These are phyloP conservation scores for Corythornis cristatus DNA, from an alignment of 2,113 vertebrate genomes.

Conservation along the genomic window DNA sequence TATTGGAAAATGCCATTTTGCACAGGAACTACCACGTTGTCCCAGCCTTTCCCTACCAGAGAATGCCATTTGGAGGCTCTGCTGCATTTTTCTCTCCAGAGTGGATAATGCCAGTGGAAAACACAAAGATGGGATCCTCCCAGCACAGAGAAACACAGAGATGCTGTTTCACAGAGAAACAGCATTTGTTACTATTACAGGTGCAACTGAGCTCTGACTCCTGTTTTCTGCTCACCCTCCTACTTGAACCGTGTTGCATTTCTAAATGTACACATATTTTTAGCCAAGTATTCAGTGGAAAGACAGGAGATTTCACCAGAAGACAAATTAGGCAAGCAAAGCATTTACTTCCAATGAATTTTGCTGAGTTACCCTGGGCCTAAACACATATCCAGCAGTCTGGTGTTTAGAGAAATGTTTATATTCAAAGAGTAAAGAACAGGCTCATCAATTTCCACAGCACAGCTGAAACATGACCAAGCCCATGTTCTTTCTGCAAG, in stretches of 20 bases:
- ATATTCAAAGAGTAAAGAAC: background rate
- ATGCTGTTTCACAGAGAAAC: background rate
- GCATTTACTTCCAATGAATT: background rate
- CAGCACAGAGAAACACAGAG: background rate
- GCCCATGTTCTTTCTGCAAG: background rate
- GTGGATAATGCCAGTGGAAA: background rate
- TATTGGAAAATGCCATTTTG: background rate
- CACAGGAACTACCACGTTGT: background rate
- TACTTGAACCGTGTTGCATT: background rate
- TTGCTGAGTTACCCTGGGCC: background rate
- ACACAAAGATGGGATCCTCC: background rate
- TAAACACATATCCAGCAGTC: background rate
- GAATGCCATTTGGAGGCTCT: conserved; percentile 10
- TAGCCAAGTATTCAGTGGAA: background rate
- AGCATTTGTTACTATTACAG: conserved; percentile 45
- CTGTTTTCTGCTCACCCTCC: background rate
- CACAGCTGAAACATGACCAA: background rate
- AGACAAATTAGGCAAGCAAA: background rate
- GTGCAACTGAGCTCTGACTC: background rate
- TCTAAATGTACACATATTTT: background rate
- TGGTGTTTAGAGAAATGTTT: background rate
- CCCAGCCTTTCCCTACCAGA: background rate
- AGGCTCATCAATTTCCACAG: background rate
- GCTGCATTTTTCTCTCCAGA: background rate
- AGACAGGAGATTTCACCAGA: background rate